A percentile compares a stretch with the other conserved stretches of the same genome.
Evolutionary conservation across 2,797 vertebrate genomes (phyloP).

Genomic region (Pipistrellus pygmaeus): DNA sequence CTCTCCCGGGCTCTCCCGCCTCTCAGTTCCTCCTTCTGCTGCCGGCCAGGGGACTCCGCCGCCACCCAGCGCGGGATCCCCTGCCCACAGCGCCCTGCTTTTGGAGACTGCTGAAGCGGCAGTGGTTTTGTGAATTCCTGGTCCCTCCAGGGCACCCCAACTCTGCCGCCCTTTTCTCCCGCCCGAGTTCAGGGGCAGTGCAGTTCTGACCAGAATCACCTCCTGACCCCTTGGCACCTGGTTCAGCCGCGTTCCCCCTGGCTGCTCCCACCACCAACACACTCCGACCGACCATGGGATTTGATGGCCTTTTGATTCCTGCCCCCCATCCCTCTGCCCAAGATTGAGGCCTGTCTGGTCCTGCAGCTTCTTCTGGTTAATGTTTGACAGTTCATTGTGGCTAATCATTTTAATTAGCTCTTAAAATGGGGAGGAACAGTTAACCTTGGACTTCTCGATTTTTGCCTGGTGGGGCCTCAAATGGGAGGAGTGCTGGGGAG

Average conservation of each 20-base stretch:
- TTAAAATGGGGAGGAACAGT: slow-evolving; percentile 82
- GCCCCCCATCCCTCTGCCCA: slow-evolving; percentile 69
- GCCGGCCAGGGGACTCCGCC: background rate
- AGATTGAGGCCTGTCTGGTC: slow-evolving; percentile 79
- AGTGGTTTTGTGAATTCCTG: background rate
- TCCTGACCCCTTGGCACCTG: slow-evolving; percentile 59
- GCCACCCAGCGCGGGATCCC: background rate
- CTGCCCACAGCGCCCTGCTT: slow-evolving; percentile 18
- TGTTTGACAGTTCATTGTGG: slow-evolving; percentile 82
- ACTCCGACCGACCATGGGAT: background rate
- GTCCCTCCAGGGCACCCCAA: slow-evolving; percentile 27
- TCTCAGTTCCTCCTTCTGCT: slow-evolving; percentile 37
- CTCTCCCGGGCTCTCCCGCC: slow-evolving; percentile 63
- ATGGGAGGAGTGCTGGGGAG: slow-evolving; percentile 75
- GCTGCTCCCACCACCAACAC: background rate
- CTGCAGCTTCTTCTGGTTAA: slow-evolving; percentile 81
- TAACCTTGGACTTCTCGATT: slow-evolving; percentile 85
- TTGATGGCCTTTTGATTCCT: slow-evolving; percentile 70
- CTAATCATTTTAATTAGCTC: slow-evolving; percentile 85
- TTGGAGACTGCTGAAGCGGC: slow-evolving; percentile 13
- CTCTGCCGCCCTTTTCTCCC: background rate
- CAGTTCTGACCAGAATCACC: slow-evolving; percentile 53
- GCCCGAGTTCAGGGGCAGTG: background rate
- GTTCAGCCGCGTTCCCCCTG: background rate
- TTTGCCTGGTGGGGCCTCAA: slow-evolving; percentile 82